A percentile compares a stretch with the other conserved stretches of the same genome.
Evolutionary conservation across 1,140 invertebrate genomes (phyloP).

Genomic region (Achroia grisella): DNA sequence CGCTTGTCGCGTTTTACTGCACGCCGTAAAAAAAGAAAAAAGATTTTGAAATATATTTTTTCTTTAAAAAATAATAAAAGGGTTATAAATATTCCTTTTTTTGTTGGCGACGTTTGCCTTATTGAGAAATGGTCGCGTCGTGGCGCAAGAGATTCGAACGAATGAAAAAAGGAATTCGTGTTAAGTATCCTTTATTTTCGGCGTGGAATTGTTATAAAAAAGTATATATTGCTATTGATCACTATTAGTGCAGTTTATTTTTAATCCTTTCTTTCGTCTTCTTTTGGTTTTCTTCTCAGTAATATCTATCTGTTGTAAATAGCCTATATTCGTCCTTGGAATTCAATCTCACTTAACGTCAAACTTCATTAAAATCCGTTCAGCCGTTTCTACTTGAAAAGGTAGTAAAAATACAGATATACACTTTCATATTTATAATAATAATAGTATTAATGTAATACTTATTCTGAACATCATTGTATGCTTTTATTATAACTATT

Average conservation of each 20-base stretch:
- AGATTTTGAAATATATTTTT: constrained; percentile 28
- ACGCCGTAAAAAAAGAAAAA: constrained; percentile 31
- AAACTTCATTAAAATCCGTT: too few species aligned
- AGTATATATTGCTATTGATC: neutral
- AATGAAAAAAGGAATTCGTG: constrained; percentile 12
- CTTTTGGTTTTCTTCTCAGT: too few species aligned
- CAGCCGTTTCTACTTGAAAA: too few species aligned
- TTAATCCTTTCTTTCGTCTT: too few species aligned
- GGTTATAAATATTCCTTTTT: constrained; percentile 35
- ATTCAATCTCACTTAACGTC: too few species aligned
- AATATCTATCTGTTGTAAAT: too few species aligned
- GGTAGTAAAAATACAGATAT: too few species aligned
- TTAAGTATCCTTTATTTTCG: constrained; percentile 6
- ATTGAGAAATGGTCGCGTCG: constrained; percentile 19
- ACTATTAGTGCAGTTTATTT: neutral
- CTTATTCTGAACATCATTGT: too few species aligned
- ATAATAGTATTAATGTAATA: too few species aligned
- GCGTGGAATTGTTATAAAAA: neutral
- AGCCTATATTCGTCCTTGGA: too few species aligned
- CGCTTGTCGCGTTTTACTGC: constrained; percentile 34
- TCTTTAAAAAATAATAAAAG: constrained; percentile 28
- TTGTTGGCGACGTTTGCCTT: constrained; percentile 12
- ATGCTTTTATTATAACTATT: too few species aligned
- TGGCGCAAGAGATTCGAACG: constrained; percentile 7
- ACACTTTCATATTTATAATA: too few species aligned